phyloP scores from a whole-genome alignment of 92 coral and sea anemone species.

The Zoanthus sansibaricus region DNA sequence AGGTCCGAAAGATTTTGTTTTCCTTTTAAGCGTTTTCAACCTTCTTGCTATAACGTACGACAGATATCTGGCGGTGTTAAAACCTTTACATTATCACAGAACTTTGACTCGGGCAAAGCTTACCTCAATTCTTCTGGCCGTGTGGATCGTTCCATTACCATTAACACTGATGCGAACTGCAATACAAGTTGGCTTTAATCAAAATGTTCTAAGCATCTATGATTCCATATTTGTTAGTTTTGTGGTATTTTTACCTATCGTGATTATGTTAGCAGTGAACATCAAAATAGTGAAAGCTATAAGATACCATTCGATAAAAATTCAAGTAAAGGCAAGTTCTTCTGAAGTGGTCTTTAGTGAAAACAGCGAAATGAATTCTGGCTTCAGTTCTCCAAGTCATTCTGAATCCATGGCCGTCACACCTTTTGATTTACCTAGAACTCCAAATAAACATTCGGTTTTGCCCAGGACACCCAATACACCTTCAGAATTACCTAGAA shows the following conservation, averaged over 20 bases:
- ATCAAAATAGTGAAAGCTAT: conserved; percentile 32
- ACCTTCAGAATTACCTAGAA: not conserved
- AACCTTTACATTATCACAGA: conserved; percentile 29
- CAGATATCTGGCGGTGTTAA: conserved; percentile 27
- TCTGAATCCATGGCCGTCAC: not conserved
- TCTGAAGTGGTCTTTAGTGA: not conserved
- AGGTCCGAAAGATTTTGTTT: conserved; percentile 44
- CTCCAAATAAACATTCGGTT: not conserved
- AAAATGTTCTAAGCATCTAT: not conserved
- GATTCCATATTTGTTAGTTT: conserved; percentile 17
- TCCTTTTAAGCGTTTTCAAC: conserved; percentile 37
- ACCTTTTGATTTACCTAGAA: not conserved
- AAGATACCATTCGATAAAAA: conserved; percentile 1
- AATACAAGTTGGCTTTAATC: not conserved
- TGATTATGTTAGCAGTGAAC: conserved; percentile 21
- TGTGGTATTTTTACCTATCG: conserved; percentile 26
- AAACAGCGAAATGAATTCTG: not conserved
- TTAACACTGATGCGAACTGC: conserved; percentile 22
- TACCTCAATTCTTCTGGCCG: not conserved
- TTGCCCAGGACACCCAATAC: not conserved
- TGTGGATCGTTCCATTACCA: conserved; percentile 34
- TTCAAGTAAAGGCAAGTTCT: not conserved
- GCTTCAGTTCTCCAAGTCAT: not conserved
- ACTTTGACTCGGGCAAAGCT: conserved; percentile 28
- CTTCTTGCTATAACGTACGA: conserved; percentile 37